Evolutionary conservation across 2,888 invertebrate species (phyloP).

Genomic region (Lycocerus yunnanus): DNA sequence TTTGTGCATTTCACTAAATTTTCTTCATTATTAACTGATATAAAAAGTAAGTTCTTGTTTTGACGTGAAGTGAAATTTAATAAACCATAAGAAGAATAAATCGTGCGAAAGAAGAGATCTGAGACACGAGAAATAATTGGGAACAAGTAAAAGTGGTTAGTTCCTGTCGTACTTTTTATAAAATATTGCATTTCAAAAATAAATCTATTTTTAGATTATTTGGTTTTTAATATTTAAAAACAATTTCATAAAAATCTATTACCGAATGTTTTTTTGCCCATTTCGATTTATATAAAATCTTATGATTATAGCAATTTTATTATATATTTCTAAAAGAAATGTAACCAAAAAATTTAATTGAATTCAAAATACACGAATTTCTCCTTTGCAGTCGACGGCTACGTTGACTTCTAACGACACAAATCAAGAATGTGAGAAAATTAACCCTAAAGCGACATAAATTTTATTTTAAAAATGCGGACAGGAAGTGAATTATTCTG

Average conservation of each 20-base stretch:
- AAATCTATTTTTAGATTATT: constrained; percentile 7
- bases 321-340: not conserved
- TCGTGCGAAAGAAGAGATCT: constrained; percentile 15
- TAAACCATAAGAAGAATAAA: constrained; percentile 20
- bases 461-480: not conserved
- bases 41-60: constrained; percentile 9
- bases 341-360: not conserved
- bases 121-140: constrained; percentile 24
- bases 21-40: not conserved
- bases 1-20: not conserved
- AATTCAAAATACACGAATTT: not conserved
- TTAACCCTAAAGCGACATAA: not conserved
- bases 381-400: not conserved
- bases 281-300: not conserved
- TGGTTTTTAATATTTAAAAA: not conserved
- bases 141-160: constrained; percentile 20
- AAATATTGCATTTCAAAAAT: constrained; percentile 8
- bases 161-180: constrained; percentile 13
- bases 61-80: constrained; percentile 24
- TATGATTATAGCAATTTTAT: not conserved
- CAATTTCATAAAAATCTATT: not conserved
- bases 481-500: not conserved
- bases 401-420: not conserved
- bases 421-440: not conserved
- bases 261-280: not conserved